phyloP scores from a whole-genome alignment of 2,797 vertebrate genomes.

The Pipistrellus pygmaeus region DNA sequence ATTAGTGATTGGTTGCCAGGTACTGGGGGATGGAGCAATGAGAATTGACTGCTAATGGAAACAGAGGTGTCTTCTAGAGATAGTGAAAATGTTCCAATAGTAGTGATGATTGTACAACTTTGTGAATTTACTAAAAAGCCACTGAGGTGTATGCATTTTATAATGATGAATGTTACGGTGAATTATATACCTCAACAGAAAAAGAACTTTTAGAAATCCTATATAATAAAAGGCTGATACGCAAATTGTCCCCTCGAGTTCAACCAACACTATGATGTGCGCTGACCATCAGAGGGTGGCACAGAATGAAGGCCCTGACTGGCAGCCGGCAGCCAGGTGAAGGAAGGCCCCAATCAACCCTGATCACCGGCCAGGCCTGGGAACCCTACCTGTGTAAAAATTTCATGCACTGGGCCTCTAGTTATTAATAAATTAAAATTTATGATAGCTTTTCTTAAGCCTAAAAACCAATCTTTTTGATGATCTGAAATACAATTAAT shows the following conservation, averaged over 20 bases:
- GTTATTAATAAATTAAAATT: slow-evolving; percentile 24
- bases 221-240: too few relatives aligned
- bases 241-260: too few relatives aligned
- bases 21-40: background rate
- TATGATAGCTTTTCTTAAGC: background rate
- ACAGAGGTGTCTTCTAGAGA: background rate
- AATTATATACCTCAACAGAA: slow-evolving; percentile 1
- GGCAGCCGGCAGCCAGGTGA: too few relatives aligned
- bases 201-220: background rate
- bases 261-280: too few relatives aligned
- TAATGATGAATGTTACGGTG: background rate
- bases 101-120: background rate
- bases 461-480: slow-evolving; percentile 37
- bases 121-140: background rate
- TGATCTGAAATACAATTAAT: background rate
- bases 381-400: too few relatives aligned
- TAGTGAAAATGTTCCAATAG: background rate
- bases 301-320: too few relatives aligned
- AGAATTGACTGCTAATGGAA: background rate
- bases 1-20: background rate
- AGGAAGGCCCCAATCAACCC: too few relatives aligned
- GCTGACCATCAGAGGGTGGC: too few relatives aligned
- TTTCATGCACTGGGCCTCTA: too few relatives aligned
- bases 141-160: background rate
- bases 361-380: too few relatives aligned